Conservation (phyloP, 1,140 invertebrate species). For the Meteorus sp. region DNA sequence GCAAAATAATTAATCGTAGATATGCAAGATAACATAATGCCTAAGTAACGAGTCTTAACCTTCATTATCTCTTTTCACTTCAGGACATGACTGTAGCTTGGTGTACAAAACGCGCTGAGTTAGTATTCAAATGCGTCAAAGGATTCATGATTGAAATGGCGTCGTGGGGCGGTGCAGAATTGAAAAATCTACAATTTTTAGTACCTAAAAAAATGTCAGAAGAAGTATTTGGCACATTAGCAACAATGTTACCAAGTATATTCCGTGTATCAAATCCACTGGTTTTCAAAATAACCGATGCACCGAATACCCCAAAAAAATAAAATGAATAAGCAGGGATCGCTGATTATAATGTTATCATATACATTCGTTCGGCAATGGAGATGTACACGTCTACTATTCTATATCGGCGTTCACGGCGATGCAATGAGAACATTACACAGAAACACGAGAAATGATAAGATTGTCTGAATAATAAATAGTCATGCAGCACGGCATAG, state of each 20-base stretch:
- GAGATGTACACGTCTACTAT: no score
- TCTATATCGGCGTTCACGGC: no score
- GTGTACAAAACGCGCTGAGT: slow-evolving; percentile 93
- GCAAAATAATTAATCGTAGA: background rate
- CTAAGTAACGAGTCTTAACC: no score
- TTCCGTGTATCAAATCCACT: slow-evolving; percentile 89
- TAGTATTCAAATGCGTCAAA: slow-evolving; percentile 98
- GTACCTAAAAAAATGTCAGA: slow-evolving; percentile 82
- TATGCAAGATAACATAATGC: no score
- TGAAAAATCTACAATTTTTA: slow-evolving; percentile 85
- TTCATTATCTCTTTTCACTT: slow-evolving; percentile 40
- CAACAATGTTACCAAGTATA: slow-evolving; percentile 86
- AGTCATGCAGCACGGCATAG: no score
- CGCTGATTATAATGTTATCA: no score
- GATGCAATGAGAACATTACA: no score
- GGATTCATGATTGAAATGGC: slow-evolving; percentile 99
- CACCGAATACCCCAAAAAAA: slow-evolving; percentile 56
- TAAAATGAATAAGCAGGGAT: no score
- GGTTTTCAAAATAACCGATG: slow-evolving; percentile 63
- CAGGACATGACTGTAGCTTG: slow-evolving; percentile 95
- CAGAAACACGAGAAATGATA: no score
- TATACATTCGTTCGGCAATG: no score
- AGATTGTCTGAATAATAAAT: slow-evolving; percentile 12
- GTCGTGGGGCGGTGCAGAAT: slow-evolving; percentile 86
- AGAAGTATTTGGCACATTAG: slow-evolving; percentile 81